These are phyloP conservation scores for Ispidina lecontei DNA, from an alignment of 2,797 vertebrate species.

Conservation along the genomic window DNA sequence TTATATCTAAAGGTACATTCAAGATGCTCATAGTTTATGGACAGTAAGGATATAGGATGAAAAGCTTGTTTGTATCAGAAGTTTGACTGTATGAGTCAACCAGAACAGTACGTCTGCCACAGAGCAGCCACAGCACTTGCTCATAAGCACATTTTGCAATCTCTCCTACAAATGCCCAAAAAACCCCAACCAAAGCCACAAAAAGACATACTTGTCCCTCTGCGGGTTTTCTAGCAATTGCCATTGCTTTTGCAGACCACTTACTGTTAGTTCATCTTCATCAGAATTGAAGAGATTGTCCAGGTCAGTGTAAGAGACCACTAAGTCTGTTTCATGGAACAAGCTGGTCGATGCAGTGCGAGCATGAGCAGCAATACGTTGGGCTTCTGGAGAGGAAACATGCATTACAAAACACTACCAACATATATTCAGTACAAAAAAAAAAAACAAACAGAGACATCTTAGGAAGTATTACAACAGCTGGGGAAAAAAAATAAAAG, in stretches of 20 bases:
- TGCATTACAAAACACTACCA: neutral
- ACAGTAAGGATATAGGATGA: neutral
- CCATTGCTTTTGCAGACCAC: slow-evolving; percentile 43
- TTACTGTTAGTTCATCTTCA: slow-evolving; percentile 95
- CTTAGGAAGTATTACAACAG: neutral
- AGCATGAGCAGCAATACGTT: slow-evolving; percentile 86
- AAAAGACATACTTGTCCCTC: neutral
- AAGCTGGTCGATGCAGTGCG: slow-evolving; percentile 93
- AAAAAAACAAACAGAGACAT: neutral
- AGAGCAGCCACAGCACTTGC: neutral
- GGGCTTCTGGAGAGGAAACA: slow-evolving; percentile 81
- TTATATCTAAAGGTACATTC: neutral
- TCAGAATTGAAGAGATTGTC: slow-evolving; percentile 99
- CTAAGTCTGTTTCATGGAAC: slow-evolving; percentile 94
- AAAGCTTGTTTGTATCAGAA: slow-evolving; percentile 6
- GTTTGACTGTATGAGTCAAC: neutral
- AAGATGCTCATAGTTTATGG: neutral
- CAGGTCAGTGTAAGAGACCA: slow-evolving; percentile 95
- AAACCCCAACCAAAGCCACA: neutral
- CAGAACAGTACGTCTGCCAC: neutral
- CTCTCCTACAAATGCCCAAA: neutral
- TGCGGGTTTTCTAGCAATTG: neutral
- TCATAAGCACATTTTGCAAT: neutral
- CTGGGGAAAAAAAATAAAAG: neutral
- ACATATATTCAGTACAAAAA: neutral